Evolutionary conservation across 2,888 invertebrate genomes (phyloP), one percentile per base, ranked within the genome.

Genomic region (Subacronicta megacephala): DNA sequence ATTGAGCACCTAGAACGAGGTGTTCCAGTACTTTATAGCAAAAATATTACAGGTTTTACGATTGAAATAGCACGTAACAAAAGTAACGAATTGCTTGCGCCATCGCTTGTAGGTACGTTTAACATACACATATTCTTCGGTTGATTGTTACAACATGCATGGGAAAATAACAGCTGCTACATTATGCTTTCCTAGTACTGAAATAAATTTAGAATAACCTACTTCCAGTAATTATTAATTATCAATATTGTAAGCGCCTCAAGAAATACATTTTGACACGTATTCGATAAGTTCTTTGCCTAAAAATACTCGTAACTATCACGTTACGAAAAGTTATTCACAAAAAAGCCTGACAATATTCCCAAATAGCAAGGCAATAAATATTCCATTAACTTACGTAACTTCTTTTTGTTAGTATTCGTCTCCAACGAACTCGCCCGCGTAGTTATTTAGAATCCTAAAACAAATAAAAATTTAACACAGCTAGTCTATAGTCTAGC

Each of bases 341-440:
- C 35, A 66, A 58, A 47, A 60, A 66, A 63, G 74, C 62, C 61
- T 68, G 62, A 65, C 69, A 65, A 66, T 77, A 74, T 77, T 76
- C 51, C 71, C 51, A 79, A 74, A 76, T 72, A 72, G 65, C 68
- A 72, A 57, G 75, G 70, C 72, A 78, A 79, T 78, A 79, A 81
- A 77, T 81, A 78, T 79, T 80, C 75, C 78, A n/a, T n/a, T n/a
- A n/a, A n/a, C n/a, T n/a, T n/a, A n/a, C n/a, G n/a, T n/a, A n/a
- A n/a, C n/a, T n/a, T n/a, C n/a, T n/a, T n/a, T n/a, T n/a, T n/a
- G n/a, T n/a, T n/a, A n/a, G n/a, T n/a, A n/a, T n/a, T n/a, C n/a
- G n/a, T n/a, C n/a, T n/a, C n/a, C n/a, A n/a, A n/a, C n/a, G n/a
- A n/a, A n/a, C n/a, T n/a, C n/a, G n/a, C n/a, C n/a, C n/a, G n/a